Evolutionary conservation across 2,113 vertebrate species (phyloP).

Genomic region (Neogale vison): DNA sequence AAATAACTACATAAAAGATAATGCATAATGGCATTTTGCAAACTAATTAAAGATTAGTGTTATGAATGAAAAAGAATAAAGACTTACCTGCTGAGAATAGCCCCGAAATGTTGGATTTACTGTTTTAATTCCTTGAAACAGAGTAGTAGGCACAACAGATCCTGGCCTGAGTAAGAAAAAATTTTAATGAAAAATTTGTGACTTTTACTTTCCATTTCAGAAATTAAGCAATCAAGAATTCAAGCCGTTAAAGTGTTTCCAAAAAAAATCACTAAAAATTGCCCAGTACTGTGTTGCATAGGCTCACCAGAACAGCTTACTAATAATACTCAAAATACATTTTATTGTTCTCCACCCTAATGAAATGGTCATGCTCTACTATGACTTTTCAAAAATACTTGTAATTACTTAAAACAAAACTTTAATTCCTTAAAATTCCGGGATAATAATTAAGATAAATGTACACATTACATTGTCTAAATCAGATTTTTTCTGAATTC

Average conservation of each 20-base stretch:
- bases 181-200: conserved; percentile 19
- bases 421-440: not conserved
- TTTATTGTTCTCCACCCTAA: conserved; percentile 12
- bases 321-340: not conserved
- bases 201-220: conserved; percentile 44
- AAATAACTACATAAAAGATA: not conserved
- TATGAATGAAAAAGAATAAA: conserved; percentile 51
- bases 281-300: not conserved
- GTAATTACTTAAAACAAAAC: conserved; percentile 4
- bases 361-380: not conserved
- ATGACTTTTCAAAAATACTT: not conserved
- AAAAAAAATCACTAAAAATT: conserved; percentile 1
- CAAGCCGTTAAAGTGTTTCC: not conserved
- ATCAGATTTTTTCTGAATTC: not conserved
- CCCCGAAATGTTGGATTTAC: conserved; percentile 98
- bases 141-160: conserved; percentile 95
- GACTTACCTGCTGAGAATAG: conserved; percentile 96
- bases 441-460: conserved; percentile 38
- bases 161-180: conserved; percentile 88
- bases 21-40: not conserved
- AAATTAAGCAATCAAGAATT: not conserved
- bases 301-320: not conserved
- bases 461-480: not conserved
- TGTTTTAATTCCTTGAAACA: conserved; percentile 99
- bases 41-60: conserved; percentile 32